These are phyloP conservation scores for Epinotia nisella DNA, from an alignment of 2,888 invertebrate species.

Conservation along the genomic window DNA sequence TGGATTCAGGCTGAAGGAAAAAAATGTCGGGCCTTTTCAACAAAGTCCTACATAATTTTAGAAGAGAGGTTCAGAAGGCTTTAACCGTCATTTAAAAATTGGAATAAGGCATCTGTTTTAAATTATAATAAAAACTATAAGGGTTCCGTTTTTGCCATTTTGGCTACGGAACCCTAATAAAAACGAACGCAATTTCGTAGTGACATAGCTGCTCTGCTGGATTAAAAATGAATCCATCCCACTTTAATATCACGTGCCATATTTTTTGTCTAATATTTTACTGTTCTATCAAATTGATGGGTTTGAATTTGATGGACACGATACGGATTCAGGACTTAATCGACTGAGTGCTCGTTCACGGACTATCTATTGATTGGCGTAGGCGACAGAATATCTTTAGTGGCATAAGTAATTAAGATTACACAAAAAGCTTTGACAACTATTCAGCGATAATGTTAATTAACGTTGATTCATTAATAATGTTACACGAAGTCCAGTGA, in stretches of 20 bases:
- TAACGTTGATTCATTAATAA: background rate
- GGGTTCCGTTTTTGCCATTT: no score
- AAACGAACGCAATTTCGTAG: no score
- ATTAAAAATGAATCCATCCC: background rate
- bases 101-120: no score
- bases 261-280: conserved; percentile 40
- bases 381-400: conserved; percentile 16
- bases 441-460: background rate
- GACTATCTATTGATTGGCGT: conserved; percentile 53
- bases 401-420: conserved; percentile 22
- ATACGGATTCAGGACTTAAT: conserved; percentile 51
- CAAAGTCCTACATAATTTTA: no score
- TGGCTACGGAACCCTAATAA: no score
- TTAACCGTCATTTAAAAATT: no score
- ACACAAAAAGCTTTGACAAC: background rate
- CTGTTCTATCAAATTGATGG: conserved; percentile 41
- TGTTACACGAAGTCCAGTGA: no score
- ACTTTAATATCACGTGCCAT: conserved; percentile 13
- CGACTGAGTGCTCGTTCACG: conserved; percentile 59
- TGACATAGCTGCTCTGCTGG: background rate
- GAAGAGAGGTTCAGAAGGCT: no score
- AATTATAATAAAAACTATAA: no score
- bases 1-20: no score
- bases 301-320: conserved; percentile 33
- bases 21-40: no score